phyloP scores from a whole-genome alignment of 2,113 vertebrate species.

The Lynx canadensis region DNA sequence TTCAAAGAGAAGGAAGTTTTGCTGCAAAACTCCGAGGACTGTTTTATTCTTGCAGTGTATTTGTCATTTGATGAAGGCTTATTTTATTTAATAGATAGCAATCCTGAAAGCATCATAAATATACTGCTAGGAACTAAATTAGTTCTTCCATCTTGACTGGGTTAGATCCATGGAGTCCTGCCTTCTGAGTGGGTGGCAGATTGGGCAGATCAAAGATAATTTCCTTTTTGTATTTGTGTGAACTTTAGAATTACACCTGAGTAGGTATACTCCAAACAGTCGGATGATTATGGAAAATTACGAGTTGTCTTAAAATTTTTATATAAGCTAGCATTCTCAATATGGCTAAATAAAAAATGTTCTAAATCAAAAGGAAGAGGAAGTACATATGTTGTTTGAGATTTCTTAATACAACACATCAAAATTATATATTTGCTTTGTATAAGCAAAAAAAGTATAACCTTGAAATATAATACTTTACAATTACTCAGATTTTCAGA shows the following conservation, averaged over 20 bases:
- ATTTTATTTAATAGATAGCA: constrained; percentile 39
- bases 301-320: constrained; percentile 42
- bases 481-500: constrained; percentile 50
- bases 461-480: constrained; percentile 40
- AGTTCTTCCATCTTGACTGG: neutral
- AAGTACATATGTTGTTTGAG: neutral
- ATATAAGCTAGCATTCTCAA: neutral
- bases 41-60: neutral
- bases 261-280: constrained; percentile 51
- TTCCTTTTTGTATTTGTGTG: constrained; percentile 29
- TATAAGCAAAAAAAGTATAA: constrained; percentile 32
- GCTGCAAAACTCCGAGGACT: neutral
- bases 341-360: constrained; percentile 57
- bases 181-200: neutral
- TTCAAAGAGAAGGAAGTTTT: neutral
- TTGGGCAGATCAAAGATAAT: constrained; percentile 42
- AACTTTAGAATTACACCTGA: constrained; percentile 48
- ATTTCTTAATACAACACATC: neutral
- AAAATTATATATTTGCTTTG: neutral
- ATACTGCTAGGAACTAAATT: neutral
- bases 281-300: constrained; percentile 32
- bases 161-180: neutral
- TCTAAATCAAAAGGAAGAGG: neutral
- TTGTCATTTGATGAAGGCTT: neutral
- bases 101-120: neutral